A percentile compares a stretch with the other conserved stretches of the same genome.
Evolutionary conservation across 2,888 invertebrate genomes (phyloP).

Genomic region (Agrenia bidenticulata): DNA sequence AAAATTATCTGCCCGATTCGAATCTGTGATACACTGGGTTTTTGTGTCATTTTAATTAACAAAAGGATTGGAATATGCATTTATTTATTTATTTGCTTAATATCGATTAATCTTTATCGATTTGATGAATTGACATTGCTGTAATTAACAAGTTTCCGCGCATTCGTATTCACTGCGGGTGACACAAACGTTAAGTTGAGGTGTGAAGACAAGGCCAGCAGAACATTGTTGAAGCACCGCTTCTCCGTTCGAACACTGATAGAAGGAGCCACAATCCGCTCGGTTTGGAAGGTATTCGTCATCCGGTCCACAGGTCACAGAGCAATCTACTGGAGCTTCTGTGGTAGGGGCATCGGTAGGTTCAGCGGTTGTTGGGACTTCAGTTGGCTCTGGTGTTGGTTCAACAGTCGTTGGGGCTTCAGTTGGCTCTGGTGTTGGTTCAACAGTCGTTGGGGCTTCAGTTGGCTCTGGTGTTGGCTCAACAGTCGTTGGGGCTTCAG

Average conservation of each 20-base stretch:
- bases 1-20: too few relatives aligned
- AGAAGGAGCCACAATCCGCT: slow-evolving; percentile 16
- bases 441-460: not conserved
- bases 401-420: not conserved
- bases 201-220: slow-evolving; percentile 18
- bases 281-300: slow-evolving; percentile 23
- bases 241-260: slow-evolving; percentile 23
- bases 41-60: too few relatives aligned
- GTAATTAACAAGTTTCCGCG: slow-evolving; percentile 16
- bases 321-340: slow-evolving; percentile 1
- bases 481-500: not conserved
- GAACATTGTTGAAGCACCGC: slow-evolving; percentile 16
- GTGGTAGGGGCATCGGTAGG: slow-evolving; percentile 1
- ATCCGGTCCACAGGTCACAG: slow-evolving; percentile 9
- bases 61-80: too few relatives aligned
- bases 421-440: not conserved
- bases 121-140: not conserved
- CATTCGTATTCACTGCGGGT: slow-evolving; percentile 18
- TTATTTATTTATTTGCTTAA: too few relatives aligned
- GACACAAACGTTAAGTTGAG: slow-evolving; percentile 21
- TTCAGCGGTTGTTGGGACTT: not conserved
- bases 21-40: too few relatives aligned
- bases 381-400: not conserved
- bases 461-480: not conserved
- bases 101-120: not conserved